Evolutionary conservation across 2,888 invertebrate genomes (phyloP).

Genomic region (Antheraea assamensis): DNA sequence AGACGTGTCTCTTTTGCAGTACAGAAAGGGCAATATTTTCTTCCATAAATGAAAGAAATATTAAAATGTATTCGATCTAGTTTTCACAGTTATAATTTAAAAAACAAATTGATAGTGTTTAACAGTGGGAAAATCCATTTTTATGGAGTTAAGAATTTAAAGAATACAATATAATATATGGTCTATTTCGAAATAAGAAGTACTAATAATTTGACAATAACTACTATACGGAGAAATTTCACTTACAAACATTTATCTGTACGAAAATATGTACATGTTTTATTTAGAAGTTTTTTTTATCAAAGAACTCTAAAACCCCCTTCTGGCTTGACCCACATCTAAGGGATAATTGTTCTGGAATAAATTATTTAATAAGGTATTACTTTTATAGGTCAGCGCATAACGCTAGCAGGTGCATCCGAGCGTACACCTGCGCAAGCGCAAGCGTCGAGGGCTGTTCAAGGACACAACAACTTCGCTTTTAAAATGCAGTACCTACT

Average conservation of each 20-base stretch:
- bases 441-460: conserved; percentile 61
- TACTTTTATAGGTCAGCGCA: conserved; percentile 79
- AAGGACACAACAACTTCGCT: conserved; percentile 55
- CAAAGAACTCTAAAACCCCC: conserved; percentile 47
- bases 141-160: background rate
- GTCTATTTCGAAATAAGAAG: background rate
- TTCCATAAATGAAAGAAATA: no score
- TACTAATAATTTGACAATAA: background rate
- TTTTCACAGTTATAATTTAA: background rate
- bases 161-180: no score
- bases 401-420: conserved; percentile 72
- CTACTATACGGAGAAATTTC: background rate
- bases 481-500: conserved; percentile 15
- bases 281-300: background rate
- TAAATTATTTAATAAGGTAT: conserved; percentile 73
- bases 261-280: background rate
- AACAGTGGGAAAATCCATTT: no score
- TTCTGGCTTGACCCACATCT: conserved; percentile 78
- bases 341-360: conserved; percentile 68
- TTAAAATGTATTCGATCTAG: background rate
- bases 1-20: no score
- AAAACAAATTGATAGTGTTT: background rate
- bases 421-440: conserved; percentile 67
- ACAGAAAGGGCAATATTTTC: no score
- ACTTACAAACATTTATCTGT: background rate